phyloP scores from a whole-genome alignment of 2,888 invertebrate genomes.

The Ellobium chinense region DNA sequence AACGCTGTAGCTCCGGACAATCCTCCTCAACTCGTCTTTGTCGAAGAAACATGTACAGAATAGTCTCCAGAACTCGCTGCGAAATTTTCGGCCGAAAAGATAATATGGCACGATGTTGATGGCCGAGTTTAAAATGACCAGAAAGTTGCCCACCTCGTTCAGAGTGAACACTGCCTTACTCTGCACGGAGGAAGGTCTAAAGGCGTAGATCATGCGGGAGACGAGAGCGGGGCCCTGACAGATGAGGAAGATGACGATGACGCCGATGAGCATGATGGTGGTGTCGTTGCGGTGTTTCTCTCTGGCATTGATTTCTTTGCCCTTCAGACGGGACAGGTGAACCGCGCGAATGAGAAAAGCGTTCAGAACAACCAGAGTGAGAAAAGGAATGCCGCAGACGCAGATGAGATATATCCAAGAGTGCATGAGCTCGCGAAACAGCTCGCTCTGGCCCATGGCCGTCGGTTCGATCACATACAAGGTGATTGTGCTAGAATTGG shows the following conservation, averaged over 20 bases:
- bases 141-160: conserved; percentile 77
- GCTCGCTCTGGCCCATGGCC: conserved; percentile 63
- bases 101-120: conserved; percentile 79
- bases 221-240: conserved; percentile 79
- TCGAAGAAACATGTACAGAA: conserved; percentile 73
- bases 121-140: conserved; percentile 78
- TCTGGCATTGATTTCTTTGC: conserved; percentile 72
- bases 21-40: conserved; percentile 60
- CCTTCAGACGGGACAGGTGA: conserved; percentile 70
- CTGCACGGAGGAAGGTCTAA: conserved; percentile 53
- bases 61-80: conserved; percentile 74
- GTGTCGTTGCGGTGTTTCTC: conserved; percentile 78
- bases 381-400: conserved; percentile 77
- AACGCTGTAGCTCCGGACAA: conserved; percentile 64
- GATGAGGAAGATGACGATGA: conserved; percentile 77
- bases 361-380: conserved; percentile 76
- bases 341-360: conserved; percentile 76
- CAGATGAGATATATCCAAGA: conserved; percentile 76
- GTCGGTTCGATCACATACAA: conserved; percentile 62
- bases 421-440: conserved; percentile 74
- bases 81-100: conserved; percentile 77
- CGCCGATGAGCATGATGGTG: conserved; percentile 78
- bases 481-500: conserved; percentile 46
- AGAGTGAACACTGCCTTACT: conserved; percentile 65
- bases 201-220: conserved; percentile 77